Evolutionary conservation across 2,113 vertebrate species (phyloP).

Genomic region (Suncus etruscus): DNA sequence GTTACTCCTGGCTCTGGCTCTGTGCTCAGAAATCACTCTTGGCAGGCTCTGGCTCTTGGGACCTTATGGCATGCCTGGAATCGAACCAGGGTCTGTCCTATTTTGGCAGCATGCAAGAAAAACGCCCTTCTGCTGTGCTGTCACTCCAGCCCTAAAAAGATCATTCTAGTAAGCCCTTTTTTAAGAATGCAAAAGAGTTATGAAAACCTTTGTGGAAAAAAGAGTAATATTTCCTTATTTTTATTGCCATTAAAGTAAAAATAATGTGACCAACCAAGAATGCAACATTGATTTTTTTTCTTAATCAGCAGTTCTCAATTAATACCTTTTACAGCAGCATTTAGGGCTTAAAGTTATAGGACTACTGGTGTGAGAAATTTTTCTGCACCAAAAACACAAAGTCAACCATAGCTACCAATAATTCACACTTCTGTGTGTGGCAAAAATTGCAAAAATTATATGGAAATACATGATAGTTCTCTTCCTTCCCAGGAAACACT

Average conservation of each 20-base stretch:
- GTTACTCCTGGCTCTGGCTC: too few species aligned
- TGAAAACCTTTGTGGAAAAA: neutral
- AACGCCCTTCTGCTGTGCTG: too few species aligned
- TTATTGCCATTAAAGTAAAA: constrained; percentile 55
- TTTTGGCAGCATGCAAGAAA: too few species aligned
- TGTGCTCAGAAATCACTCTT: too few species aligned
- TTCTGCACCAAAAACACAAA: constrained; percentile 30
- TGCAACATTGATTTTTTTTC: constrained; percentile 20
- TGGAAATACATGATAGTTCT: neutral
- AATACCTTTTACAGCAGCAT: constrained; percentile 21
- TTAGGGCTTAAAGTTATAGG: constrained; percentile 9
- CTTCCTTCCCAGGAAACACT: neutral
- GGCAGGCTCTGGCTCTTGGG: too few species aligned
- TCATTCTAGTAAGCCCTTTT: neutral
- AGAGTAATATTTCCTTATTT: constrained; percentile 55
- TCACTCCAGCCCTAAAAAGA: neutral
- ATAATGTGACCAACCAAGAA: constrained; percentile 59
- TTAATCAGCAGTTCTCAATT: constrained; percentile 39
- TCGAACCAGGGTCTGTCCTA: too few species aligned
- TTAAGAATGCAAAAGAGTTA: neutral
- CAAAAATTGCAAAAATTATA: neutral
- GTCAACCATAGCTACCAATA: neutral
- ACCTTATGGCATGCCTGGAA: too few species aligned
- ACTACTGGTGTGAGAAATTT: neutral
- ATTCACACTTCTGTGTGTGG: neutral